A percentile compares a stretch with the other conserved stretches of the same genome.
Evolutionary conservation across 2,797 vertebrate species (phyloP).

Genomic region (Gambelia wislizenii): DNA sequence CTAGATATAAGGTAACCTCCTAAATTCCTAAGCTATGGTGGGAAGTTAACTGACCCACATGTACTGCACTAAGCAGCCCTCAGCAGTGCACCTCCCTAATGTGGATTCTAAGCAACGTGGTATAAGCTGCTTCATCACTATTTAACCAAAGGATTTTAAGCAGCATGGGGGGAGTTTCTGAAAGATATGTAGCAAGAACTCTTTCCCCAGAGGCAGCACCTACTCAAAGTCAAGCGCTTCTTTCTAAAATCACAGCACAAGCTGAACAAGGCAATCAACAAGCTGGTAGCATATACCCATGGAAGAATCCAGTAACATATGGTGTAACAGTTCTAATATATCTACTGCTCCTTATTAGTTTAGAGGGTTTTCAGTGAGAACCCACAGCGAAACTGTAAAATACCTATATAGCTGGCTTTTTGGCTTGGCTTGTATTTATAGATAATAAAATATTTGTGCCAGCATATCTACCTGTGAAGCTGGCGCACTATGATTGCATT

Average conservation of each 20-base stretch:
- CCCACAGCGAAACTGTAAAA: neutral
- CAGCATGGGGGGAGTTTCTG: neutral
- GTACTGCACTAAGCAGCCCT: neutral
- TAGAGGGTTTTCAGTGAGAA: neutral
- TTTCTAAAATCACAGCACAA: neutral
- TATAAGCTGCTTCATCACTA: neutral
- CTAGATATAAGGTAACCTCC: too few species aligned
- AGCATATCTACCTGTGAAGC: neutral
- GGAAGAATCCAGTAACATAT: neutral
- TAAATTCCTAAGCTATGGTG: neutral
- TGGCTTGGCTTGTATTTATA: neutral
- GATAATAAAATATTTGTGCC: neutral
- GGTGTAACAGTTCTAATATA: neutral
- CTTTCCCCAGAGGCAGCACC: neutral
- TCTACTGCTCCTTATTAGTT: neutral
- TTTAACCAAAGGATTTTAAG: neutral
- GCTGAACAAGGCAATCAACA: neutral
- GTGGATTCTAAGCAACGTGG: conserved; percentile 9
- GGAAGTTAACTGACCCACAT: neutral
- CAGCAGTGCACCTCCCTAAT: neutral
- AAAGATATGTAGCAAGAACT: neutral
- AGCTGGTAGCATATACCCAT: neutral
- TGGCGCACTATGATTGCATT: neutral
- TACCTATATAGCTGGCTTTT: neutral
- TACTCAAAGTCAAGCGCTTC: neutral